phyloP scores from a whole-genome alignment of 1,140 invertebrate species.

The Tetramorium alpestre region DNA sequence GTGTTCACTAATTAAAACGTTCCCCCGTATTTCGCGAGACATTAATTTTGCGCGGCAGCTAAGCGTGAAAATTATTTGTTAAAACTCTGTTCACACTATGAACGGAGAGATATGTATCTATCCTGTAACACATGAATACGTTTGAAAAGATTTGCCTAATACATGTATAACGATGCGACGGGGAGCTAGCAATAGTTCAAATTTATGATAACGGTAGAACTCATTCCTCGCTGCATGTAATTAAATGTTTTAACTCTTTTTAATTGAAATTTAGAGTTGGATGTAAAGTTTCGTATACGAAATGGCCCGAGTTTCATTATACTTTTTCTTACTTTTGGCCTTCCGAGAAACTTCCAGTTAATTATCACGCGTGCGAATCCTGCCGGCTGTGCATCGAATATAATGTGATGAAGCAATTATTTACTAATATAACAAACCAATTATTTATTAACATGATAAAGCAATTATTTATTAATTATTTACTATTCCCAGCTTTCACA shows the following conservation, averaged over 20 bases:
- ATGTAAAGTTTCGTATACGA: constrained; percentile 40
- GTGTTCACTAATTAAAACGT: constrained; percentile 62
- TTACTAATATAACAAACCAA: not conserved
- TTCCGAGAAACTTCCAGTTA: constrained; percentile 29
- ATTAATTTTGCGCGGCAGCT: constrained; percentile 49
- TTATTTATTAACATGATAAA: constrained; percentile 24
- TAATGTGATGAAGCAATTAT: constrained; percentile 12
- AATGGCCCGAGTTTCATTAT: constrained; percentile 27
- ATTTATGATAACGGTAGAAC: not conserved
- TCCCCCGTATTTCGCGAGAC: constrained; percentile 41
- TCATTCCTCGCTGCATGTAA: constrained; percentile 4
- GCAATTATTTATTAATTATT: constrained; percentile 18
- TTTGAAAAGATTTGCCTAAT: constrained; percentile 21
- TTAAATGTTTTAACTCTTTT: constrained; percentile 44
- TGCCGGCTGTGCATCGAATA: constrained; percentile 2
- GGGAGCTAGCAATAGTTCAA: not conserved
- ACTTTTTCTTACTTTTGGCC: constrained; percentile 28
- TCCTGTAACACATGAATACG: not conserved
- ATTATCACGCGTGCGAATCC: constrained; percentile 42
- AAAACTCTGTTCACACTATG: constrained; percentile 8
- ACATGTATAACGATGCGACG: not conserved
- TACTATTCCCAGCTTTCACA: not conserved
- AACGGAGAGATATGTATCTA: constrained; percentile 3
- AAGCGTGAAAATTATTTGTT: constrained; percentile 44
- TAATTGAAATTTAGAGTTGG: constrained; percentile 32